A percentile compares a stretch with the other conserved stretches of the same genome.
Conservation (phyloP, 2,113 vertebrate genomes). For the Corvus cornix region DNA sequence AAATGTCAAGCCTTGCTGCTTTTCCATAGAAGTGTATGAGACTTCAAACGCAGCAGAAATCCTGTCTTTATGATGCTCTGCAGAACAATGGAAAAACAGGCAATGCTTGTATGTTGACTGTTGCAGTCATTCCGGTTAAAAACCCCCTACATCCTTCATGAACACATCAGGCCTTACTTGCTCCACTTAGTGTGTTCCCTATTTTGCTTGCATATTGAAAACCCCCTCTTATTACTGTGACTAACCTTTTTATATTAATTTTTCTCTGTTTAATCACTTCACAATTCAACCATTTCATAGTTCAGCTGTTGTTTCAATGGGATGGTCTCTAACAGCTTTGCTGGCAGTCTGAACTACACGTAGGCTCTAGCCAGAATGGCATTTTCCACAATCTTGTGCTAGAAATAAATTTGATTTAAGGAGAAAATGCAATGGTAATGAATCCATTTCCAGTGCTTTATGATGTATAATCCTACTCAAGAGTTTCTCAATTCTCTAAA, state of each 20-base stretch:
- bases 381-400: not conserved
- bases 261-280: slow-evolving; percentile 22
- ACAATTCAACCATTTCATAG: not conserved
- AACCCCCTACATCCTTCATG: not conserved
- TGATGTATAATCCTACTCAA: not conserved
- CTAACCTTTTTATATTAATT: not conserved
- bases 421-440: not conserved
- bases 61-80: not conserved
- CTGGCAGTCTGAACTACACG: not conserved
- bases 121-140: not conserved
- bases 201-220: not conserved
- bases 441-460: not conserved
- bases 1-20: not conserved
- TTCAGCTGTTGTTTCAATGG: slow-evolving; percentile 20
- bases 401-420: not conserved
- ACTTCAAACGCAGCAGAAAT: not conserved
- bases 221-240: not conserved
- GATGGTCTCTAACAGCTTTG: not conserved
- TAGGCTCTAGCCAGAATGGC: not conserved
- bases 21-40: not conserved
- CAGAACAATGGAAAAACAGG: not conserved
- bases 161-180: not conserved
- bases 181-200: not conserved
- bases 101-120: not conserved
- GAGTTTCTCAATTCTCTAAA: not conserved